phyloP scores from a whole-genome alignment of 1,140 invertebrate species.

The Zaprionus capensis region DNA sequence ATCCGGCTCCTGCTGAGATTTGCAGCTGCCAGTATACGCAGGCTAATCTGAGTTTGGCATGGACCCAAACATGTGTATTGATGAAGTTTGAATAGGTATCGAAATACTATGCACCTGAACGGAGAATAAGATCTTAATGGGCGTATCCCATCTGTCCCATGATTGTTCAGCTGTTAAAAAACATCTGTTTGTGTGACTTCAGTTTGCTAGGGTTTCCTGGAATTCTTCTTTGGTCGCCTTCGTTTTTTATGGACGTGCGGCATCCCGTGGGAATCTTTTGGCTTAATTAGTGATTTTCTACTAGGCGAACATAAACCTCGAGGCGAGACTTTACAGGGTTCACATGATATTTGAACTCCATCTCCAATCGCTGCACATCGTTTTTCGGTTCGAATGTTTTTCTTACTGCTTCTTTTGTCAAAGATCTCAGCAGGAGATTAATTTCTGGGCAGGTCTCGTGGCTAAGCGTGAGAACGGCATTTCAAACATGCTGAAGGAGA shows the following conservation, averaged over 20 bases:
- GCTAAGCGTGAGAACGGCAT: conserved; percentile 38
- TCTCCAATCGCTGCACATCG: conserved; percentile 13
- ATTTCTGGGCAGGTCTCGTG: conserved; percentile 9
- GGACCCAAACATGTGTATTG: neutral
- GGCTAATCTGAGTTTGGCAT: neutral
- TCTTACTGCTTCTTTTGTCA: conserved; percentile 12
- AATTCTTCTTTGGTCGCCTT: conserved; percentile 3
- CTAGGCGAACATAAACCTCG: conserved; percentile 32
- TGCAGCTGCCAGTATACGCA: neutral
- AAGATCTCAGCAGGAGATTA: conserved; percentile 32
- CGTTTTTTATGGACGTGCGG: neutral
- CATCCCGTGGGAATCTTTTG: conserved; percentile 39
- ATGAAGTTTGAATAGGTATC: neutral
- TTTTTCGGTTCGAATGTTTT: conserved; percentile 38
- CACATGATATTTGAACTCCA: conserved; percentile 38
- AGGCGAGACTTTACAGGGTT: neutral
- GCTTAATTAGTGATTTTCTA: conserved; percentile 52
- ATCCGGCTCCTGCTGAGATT: neutral
- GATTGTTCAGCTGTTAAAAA: conserved; percentile 13
- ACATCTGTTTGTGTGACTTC: conserved; percentile 7
- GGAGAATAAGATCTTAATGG: neutral
- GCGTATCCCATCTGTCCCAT: neutral
- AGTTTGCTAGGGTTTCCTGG: conserved; percentile 12
- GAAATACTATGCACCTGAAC: neutral
- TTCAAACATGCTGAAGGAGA: conserved; percentile 19